Conservation (phyloP, 2,888 invertebrate genomes). For the Euproctis similis region DNA sequence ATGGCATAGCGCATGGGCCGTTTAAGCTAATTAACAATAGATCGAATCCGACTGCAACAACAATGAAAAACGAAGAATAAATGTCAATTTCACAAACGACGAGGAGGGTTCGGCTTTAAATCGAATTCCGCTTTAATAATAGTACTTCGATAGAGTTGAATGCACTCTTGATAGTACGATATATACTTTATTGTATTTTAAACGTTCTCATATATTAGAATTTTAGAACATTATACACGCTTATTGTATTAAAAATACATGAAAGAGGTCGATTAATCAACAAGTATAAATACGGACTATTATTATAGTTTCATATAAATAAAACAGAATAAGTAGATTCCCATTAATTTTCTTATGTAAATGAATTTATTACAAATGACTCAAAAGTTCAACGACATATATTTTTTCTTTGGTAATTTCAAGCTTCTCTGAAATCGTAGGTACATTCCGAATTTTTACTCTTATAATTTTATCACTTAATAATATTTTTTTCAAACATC, state of each 20-base stretch:
- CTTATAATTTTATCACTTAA: too few species aligned
- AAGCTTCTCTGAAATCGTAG: too few species aligned
- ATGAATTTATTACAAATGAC: too few species aligned
- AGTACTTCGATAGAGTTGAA: slow-evolving; percentile 71
- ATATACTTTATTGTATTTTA: slow-evolving; percentile 67
- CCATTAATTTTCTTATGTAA: too few species aligned
- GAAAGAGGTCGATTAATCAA: slow-evolving; percentile 5
- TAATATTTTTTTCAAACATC: too few species aligned
- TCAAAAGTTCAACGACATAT: too few species aligned
- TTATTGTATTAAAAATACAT: slow-evolving; percentile 24
- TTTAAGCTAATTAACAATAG: slow-evolving; percentile 75
- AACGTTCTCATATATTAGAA: slow-evolving; percentile 31
- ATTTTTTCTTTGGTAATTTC: too few species aligned
- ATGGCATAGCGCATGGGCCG: slow-evolving; percentile 60
- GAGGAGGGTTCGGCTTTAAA: slow-evolving; percentile 73
- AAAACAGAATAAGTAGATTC: too few species aligned
- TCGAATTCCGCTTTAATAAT: slow-evolving; percentile 76
- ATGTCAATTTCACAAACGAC: slow-evolving; percentile 75
- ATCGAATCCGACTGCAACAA: slow-evolving; percentile 68
- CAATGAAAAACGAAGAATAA: slow-evolving; percentile 76
- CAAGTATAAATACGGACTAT: too few species aligned
- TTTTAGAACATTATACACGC: slow-evolving; percentile 28
- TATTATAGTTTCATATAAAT: too few species aligned
- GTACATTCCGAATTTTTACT: too few species aligned
- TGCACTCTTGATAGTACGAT: slow-evolving; percentile 68